phyloP scores from a whole-genome alignment of 2,113 vertebrate species.

The Marmota monax region DNA sequence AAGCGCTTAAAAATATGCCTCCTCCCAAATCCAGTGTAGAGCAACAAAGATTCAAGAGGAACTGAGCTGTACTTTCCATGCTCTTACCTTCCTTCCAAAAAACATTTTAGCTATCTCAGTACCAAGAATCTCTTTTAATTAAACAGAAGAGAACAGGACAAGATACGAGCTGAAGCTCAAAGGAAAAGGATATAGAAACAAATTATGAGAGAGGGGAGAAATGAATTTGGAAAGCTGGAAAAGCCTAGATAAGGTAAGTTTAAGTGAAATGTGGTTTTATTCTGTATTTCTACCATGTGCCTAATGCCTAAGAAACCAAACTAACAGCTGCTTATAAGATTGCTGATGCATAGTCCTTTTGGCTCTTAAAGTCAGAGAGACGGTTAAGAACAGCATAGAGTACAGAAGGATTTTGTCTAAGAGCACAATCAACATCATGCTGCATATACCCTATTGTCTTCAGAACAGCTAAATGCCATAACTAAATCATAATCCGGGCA shows the following conservation, averaged over 20 bases:
- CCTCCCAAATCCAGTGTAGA: background rate
- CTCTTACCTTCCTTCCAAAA: background rate
- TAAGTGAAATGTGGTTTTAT: slow-evolving; percentile 45
- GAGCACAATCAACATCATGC: background rate
- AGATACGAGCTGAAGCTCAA: slow-evolving; percentile 41
- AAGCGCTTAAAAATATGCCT: background rate
- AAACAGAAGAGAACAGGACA: background rate
- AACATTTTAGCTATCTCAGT: background rate
- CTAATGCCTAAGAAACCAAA: slow-evolving; percentile 13
- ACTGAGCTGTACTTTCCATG: background rate
- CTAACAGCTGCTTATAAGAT: background rate
- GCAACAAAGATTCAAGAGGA: background rate
- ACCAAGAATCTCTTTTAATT: slow-evolving; percentile 31
- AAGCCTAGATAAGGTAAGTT: slow-evolving; percentile 26
- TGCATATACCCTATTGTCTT: background rate
- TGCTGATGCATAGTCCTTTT: slow-evolving; percentile 7
- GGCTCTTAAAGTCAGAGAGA: slow-evolving; percentile 21
- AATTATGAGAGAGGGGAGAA: background rate
- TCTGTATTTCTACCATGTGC: background rate
- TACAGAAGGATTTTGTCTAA: slow-evolving; percentile 28
- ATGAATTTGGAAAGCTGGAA: background rate
- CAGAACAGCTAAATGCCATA: background rate
- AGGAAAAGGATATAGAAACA: slow-evolving; percentile 5
- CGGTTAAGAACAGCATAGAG: background rate
- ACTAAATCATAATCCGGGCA: slow-evolving; percentile 32